These are phyloP conservation scores for Hirtodrosophila alboralis DNA, from an alignment of 2,888 invertebrate genomes.

Conservation along the genomic window DNA sequence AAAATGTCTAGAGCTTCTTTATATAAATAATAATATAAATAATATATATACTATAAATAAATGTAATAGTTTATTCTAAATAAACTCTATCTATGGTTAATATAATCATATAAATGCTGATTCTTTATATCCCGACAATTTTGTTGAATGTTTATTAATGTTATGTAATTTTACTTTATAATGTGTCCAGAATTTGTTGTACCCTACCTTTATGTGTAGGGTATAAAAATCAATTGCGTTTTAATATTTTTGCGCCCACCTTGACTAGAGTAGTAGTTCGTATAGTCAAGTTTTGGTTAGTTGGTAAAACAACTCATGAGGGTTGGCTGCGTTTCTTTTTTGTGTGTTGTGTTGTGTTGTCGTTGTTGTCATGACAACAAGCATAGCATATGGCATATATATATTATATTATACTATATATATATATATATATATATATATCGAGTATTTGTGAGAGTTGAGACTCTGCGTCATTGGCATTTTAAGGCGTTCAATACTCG, in stretches of 20 bases:
- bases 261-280: constrained; percentile 43
- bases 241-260: constrained; percentile 57
- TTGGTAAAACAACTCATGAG: constrained; percentile 40
- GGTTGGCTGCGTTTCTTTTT: constrained; percentile 42
- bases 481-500: constrained; percentile 24
- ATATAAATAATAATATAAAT: too few relatives aligned
- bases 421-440: constrained; percentile 15
- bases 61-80: too few relatives aligned
- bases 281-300: too few relatives aligned
- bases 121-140: too few relatives aligned
- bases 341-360: constrained; percentile 42
- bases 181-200: too few relatives aligned
- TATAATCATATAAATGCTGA: too few relatives aligned
- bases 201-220: constrained; percentile 18
- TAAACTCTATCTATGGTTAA: too few relatives aligned
- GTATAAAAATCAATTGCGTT: constrained; percentile 64
- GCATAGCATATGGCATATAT: constrained; percentile 49
- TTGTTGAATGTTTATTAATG: too few relatives aligned
- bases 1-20: too few relatives aligned
- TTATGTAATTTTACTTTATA: too few relatives aligned
- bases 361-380: constrained; percentile 60
- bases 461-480: constrained; percentile 62
- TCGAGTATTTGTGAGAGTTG: constrained; percentile 19
- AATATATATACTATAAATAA: too few relatives aligned
- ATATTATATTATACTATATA: constrained; percentile 3